Evolutionary conservation across 2,113 vertebrate genomes (phyloP).

Genomic region (Cyanoramphus novaezelandiae): DNA sequence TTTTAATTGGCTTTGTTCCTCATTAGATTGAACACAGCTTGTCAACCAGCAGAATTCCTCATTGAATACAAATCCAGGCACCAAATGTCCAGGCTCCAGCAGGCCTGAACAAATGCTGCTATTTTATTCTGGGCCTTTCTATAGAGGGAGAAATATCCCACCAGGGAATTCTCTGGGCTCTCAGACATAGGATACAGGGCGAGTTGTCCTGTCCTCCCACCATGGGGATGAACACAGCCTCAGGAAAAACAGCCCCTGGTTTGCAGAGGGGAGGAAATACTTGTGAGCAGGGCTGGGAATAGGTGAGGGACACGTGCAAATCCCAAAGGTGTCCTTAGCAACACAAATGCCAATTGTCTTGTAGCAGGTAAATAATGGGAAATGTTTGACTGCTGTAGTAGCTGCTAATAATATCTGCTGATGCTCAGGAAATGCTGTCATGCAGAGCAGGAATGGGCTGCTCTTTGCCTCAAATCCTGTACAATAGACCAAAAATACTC

Average conservation of each 20-base stretch:
- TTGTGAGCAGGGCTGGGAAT: not conserved
- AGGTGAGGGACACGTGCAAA: not conserved
- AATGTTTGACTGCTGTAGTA: not conserved
- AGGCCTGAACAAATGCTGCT: not conserved
- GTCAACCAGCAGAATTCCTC: not conserved
- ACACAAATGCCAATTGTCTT: not conserved
- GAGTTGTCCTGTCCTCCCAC: not conserved
- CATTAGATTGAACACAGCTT: not conserved
- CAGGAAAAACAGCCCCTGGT: not conserved
- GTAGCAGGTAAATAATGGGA: constrained; percentile 10
- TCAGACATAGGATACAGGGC: not conserved
- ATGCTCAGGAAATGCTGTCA: constrained; percentile 50
- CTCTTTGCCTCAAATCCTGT: not conserved
- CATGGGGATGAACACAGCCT: not conserved
- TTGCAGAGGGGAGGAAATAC: not conserved
- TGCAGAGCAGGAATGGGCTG: not conserved
- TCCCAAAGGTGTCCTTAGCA: not conserved
- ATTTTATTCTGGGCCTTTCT: not conserved
- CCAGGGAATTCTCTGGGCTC: not conserved
- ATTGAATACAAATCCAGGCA: not conserved
- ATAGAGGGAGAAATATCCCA: not conserved
- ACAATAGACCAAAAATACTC: constrained; percentile 14
- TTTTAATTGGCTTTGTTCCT: constrained; percentile 59
- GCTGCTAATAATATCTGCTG: not conserved
- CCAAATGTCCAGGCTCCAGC: not conserved